These are phyloP conservation scores for Antechinus flavipes DNA, from an alignment of 2,113 vertebrate genomes.

Conservation along the genomic window DNA sequence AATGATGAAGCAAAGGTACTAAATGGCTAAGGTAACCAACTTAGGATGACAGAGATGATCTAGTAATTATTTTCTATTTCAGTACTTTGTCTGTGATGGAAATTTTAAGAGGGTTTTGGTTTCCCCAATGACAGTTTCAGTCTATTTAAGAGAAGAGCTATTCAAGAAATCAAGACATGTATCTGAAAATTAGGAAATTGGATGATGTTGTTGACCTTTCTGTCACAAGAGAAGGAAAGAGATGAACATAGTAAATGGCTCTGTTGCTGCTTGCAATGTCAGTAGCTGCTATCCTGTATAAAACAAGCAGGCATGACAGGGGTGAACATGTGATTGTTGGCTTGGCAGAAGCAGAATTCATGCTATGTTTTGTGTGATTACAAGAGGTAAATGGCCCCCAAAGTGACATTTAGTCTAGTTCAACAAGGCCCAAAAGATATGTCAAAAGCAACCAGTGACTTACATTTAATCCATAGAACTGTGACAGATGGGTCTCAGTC, in stretches of 20 bases:
- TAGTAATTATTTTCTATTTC: neutral
- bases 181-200: neutral
- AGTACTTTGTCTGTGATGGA: neutral
- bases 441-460: conserved; percentile 60
- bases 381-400: neutral
- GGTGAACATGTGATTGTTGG: neutral
- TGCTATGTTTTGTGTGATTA: conserved; percentile 41
- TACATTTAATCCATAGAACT: conserved; percentile 51
- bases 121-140: neutral
- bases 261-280: neutral
- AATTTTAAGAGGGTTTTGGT: neutral
- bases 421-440: conserved; percentile 41
- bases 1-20: neutral
- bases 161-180: neutral
- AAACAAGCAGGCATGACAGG: neutral
- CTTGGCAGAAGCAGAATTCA: conserved; percentile 34
- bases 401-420: conserved; percentile 50
- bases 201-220: neutral
- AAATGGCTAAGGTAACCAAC: neutral
- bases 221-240: neutral
- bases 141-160: neutral
- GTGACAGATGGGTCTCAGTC: conserved; percentile 70
- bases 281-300: neutral
- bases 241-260: neutral
- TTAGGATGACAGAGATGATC: neutral